These are phyloP conservation scores for Arizona elegans DNA, from an alignment of 2,113 vertebrate species.

Conservation along the genomic window DNA sequence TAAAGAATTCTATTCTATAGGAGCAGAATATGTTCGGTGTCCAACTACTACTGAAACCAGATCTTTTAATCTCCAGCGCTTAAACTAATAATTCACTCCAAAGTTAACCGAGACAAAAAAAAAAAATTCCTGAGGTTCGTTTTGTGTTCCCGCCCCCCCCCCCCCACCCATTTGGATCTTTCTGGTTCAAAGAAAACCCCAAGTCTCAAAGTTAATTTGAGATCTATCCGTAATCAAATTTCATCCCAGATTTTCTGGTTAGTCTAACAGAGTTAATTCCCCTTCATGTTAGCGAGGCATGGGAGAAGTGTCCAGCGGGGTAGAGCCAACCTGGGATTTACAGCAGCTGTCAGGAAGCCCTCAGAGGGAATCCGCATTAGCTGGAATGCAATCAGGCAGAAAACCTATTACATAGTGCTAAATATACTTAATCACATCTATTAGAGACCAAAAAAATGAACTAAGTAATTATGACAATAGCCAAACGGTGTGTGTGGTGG, in stretches of 20 bases:
- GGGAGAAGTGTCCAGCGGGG: slow-evolving; percentile 70
- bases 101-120: not conserved
- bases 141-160: not conserved
- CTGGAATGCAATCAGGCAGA: slow-evolving; percentile 95
- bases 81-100: not conserved
- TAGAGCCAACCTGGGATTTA: slow-evolving; percentile 68
- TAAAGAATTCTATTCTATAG: too few relatives aligned
- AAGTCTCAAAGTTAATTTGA: slow-evolving; percentile 41
- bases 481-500: slow-evolving; percentile 76
- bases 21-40: not conserved
- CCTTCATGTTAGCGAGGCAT: slow-evolving; percentile 74
- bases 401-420: slow-evolving; percentile 99
- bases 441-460: slow-evolving; percentile 85
- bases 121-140: not conserved
- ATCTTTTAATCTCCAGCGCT: not conserved
- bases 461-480: slow-evolving; percentile 92
- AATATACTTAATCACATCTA: slow-evolving; percentile 99
- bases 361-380: slow-evolving; percentile 89
- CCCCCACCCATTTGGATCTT: not conserved
- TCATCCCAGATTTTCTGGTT: slow-evolving; percentile 79
- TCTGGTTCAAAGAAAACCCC: slow-evolving; percentile 15
- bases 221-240: slow-evolving; percentile 78
- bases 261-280: slow-evolving; percentile 80
- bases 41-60: not conserved
- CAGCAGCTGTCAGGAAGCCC: slow-evolving; percentile 77